Evolutionary conservation across 2,113 vertebrate species (phyloP), one percentile per base, ranked within the genome.

Genomic region (Dicerorhinus sumatrensis): DNA sequence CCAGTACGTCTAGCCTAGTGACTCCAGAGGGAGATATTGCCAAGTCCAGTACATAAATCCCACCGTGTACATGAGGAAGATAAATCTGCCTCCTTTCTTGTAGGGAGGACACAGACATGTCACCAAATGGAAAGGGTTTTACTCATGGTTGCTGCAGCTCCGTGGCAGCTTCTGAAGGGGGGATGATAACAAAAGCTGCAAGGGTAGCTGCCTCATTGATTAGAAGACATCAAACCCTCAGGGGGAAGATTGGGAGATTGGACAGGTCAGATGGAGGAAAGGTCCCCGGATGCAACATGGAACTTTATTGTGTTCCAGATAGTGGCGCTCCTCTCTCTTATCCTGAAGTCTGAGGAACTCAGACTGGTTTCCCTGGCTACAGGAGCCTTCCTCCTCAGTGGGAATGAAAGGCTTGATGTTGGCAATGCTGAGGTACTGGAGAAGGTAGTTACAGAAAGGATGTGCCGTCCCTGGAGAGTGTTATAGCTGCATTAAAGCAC

Each of bases 1-100:
- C 75, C 3, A 48, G n/a, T 82, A 82, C 29, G 20, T 94, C 54
- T 91, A 92, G 62, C 62, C 65, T 91, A 67, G 51, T 63, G 54
- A 94, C 39, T 96, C 39, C n/a, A 86, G 62, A 79, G 56, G 94
- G 31, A 48, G 93, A 7, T 77, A 73, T 67, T 93, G 79, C 51
- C 80, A 73, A 21, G 14, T 86, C 29, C 48, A 83, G 33, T 88
- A 29, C 82, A 36, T 70, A 86, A 86, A 31, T 94, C 69, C 51
- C 33, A 54, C 36, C 79, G 25, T 48, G 33, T 91, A 90, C 4
- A 8, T 33, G 31, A 69, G 73, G 56, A 92, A 85, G 36, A 73
- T 62, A 75, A 85, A 25, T 75, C 36, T 93, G 33, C 42, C 56
- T 93, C 54, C 72, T 77, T 93, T 76, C n/a, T 93, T 58, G 6